These are phyloP conservation scores for Leucoma salicis DNA, from an alignment of 2,888 invertebrate genomes.

Conservation along the genomic window DNA sequence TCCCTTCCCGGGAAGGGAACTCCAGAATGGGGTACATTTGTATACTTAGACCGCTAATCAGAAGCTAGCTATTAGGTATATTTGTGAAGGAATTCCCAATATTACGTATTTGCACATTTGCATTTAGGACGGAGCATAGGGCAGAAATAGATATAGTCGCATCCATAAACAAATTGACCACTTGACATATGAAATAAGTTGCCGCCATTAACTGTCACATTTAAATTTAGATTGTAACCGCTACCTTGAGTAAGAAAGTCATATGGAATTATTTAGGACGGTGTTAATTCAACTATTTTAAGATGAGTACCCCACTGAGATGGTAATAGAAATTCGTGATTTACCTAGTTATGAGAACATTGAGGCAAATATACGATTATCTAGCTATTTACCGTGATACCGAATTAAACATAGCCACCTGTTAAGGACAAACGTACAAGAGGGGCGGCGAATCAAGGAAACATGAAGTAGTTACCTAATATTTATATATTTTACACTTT, in stretches of 20 bases:
- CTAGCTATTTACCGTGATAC: too few species aligned
- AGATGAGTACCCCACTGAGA: neutral
- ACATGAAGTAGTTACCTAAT: too few species aligned
- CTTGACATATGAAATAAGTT: neutral
- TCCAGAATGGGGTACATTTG: too few species aligned
- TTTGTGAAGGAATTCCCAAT: too few species aligned
- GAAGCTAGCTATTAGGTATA: too few species aligned
- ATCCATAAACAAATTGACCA: neutral
- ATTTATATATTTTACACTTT: too few species aligned
- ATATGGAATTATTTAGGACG: neutral
- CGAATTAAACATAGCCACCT: too few species aligned
- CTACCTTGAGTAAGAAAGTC: neutral
- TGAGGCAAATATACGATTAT: slow-evolving; percentile 15
- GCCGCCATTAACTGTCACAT: neutral
- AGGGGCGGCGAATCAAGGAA: too few species aligned
- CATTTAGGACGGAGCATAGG: neutral
- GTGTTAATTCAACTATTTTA: neutral
- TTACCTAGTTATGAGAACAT: slow-evolving; percentile 2
- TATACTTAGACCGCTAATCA: too few species aligned
- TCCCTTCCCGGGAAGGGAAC: too few species aligned
- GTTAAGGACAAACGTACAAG: too few species aligned
- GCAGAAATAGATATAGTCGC: neutral
- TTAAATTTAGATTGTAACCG: neutral
- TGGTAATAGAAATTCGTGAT: neutral
- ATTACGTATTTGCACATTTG: too few species aligned